Evolutionary conservation across 2,797 vertebrate species (phyloP).

Genomic region (Ispidina picta): DNA sequence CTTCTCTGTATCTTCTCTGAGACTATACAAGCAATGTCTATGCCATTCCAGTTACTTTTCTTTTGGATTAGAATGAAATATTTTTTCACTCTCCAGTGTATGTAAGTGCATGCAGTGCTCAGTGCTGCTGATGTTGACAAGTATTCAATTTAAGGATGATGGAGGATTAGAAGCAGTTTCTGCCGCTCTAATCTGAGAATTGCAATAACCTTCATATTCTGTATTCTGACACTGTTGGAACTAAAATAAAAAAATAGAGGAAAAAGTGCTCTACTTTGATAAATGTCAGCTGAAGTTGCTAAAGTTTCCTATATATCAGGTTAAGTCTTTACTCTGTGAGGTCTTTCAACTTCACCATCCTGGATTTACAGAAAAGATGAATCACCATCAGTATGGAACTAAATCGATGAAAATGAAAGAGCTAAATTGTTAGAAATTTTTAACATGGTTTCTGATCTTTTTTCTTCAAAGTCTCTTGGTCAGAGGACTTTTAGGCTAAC

Average conservation of each 20-base stretch:
- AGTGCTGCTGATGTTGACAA: constrained; percentile 19
- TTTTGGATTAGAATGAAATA: constrained; percentile 19
- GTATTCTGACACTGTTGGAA: constrained; percentile 27
- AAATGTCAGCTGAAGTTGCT: constrained; percentile 12
- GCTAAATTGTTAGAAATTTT: background rate
- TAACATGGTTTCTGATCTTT: background rate
- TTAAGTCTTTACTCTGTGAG: background rate
- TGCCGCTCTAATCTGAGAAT: constrained; percentile 17
- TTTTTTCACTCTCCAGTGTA: constrained; percentile 4
- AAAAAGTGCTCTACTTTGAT: background rate
- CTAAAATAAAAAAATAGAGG: constrained; percentile 1
- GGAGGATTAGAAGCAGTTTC: constrained; percentile 53
- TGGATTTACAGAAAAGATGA: background rate
- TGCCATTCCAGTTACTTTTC: background rate
- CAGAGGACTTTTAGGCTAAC: background rate
- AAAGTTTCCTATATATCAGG: background rate
- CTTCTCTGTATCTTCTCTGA: background rate
- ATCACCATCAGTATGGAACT: background rate
- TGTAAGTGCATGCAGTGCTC: background rate
- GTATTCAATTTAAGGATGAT: constrained; percentile 40
- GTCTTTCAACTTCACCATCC: background rate
- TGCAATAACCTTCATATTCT: background rate
- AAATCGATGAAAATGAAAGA: background rate
- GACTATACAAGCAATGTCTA: background rate
- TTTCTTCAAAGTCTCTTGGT: background rate